These are phyloP conservation scores for Lottia scabra DNA, from an alignment of 2,888 invertebrate species.

Conservation along the genomic window DNA sequence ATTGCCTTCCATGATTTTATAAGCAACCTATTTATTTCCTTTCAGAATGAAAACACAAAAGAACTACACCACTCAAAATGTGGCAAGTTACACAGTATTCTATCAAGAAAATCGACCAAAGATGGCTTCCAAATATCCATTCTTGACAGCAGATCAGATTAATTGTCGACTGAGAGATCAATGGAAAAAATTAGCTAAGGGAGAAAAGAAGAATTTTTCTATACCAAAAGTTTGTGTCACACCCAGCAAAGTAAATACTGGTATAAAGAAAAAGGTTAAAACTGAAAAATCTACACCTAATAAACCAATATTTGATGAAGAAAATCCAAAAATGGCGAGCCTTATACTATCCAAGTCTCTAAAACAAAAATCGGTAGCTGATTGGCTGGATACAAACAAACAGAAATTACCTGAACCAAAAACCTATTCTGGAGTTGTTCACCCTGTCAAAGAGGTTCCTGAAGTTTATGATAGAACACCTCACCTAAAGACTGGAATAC, in stretches of 20 bases:
- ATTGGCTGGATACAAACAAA: constrained; percentile 16
- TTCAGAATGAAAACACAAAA: background rate
- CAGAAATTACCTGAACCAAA: constrained; percentile 5
- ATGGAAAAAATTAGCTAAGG: constrained; percentile 40
- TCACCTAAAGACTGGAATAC: constrained; percentile 20
- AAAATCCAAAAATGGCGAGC: background rate
- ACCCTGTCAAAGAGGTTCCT: constrained; percentile 15
- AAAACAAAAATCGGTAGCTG: constrained; percentile 11
- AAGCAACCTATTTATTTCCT: no score
- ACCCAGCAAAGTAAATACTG: constrained; percentile 19
- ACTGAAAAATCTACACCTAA: background rate
- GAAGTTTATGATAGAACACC: constrained; percentile 20
- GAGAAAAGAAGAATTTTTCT: constrained; percentile 31
- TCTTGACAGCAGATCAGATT: constrained; percentile 50
- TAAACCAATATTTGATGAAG: background rate
- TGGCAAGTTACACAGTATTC: constrained; percentile 33
- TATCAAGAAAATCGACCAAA: constrained; percentile 38
- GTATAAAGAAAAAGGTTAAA: constrained; percentile 6
- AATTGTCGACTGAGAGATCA: constrained; percentile 43
- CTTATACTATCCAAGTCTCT: background rate
- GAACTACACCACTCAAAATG: constrained; percentile 9
- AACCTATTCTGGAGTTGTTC: constrained; percentile 14
- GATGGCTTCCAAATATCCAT: constrained; percentile 45
- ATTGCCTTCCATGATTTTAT: no score
- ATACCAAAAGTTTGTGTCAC: constrained; percentile 31